Conservation (phyloP, 2,113 vertebrate genomes). For the Sarotherodon lohbergeri region DNA sequence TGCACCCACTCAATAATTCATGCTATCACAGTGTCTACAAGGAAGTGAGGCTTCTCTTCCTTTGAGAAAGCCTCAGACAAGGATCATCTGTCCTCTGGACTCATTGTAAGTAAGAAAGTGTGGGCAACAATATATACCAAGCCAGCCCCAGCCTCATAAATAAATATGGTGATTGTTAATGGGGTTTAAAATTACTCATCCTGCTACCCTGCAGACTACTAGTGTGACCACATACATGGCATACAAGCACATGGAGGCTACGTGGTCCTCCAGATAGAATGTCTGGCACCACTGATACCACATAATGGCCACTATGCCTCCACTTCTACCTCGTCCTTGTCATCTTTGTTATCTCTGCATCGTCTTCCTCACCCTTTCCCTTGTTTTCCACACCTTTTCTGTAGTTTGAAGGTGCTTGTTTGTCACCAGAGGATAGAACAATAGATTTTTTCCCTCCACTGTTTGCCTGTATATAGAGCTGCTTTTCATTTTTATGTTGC, state of each 20-base stretch:
- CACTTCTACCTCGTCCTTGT: constrained; percentile 43
- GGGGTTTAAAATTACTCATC: constrained; percentile 79
- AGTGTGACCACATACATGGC: constrained; percentile 62
- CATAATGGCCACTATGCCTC: constrained; percentile 50
- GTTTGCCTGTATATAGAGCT: neutral
- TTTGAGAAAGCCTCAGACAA: constrained; percentile 58
- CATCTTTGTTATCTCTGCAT: constrained; percentile 30
- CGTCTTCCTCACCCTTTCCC: constrained; percentile 36
- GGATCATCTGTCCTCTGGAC: constrained; percentile 66
- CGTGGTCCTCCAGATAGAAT: constrained; percentile 59
- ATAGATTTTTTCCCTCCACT: neutral
- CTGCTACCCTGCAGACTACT: constrained; percentile 61
- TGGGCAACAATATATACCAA: constrained; percentile 62
- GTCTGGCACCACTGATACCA: constrained; percentile 61
- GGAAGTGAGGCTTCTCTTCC: constrained; percentile 62
- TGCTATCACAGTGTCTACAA: constrained; percentile 56
- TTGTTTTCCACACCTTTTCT: constrained; percentile 5
- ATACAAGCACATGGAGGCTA: constrained; percentile 52
- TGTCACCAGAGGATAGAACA: neutral
- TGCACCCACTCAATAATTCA: constrained; percentile 77
- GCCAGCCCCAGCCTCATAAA: constrained; percentile 69
- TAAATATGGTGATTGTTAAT: constrained; percentile 80
- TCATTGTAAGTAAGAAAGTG: constrained; percentile 68
- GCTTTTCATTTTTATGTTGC: constrained; percentile 18
- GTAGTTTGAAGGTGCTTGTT: constrained; percentile 27